Conservation (phyloP, 2,113 vertebrate species). For the Corydoras sp. region DNA sequence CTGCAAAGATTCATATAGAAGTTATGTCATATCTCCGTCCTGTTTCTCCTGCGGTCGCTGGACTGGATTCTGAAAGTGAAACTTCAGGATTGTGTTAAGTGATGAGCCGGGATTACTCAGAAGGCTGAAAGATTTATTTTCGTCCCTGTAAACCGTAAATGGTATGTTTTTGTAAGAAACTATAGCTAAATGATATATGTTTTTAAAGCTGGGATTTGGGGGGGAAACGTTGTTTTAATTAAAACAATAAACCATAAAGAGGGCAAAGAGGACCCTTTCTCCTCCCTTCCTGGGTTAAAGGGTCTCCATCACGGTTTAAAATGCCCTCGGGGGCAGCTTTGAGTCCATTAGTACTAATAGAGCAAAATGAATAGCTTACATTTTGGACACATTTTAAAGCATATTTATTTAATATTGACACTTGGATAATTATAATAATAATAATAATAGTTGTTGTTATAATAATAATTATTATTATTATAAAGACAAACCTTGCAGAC, state of each 20-base stretch:
- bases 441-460: not conserved
- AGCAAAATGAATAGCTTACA: not conserved
- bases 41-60: not conserved
- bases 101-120: too few relatives aligned
- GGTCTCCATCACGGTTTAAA: not conserved
- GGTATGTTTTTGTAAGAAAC: too few relatives aligned
- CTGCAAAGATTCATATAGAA: conserved; percentile 15
- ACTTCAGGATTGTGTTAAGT: not conserved
- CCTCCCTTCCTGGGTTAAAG: not conserved
- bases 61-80: conserved; percentile 10
- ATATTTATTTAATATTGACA: not conserved
- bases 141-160: too few relatives aligned
- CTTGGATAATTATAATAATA: not conserved
- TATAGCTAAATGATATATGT: too few relatives aligned
- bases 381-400: not conserved
- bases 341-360: not conserved
- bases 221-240: not conserved
- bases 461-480: not conserved
- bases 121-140: too few relatives aligned
- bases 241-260: not conserved
- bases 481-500: too few relatives aligned
- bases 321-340: not conserved
- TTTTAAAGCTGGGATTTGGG: too few relatives aligned
- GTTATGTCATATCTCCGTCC: not conserved
- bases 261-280: not conserved